Conservation (phyloP, 2,113 vertebrate species). For the Atractosteus spatula region DNA sequence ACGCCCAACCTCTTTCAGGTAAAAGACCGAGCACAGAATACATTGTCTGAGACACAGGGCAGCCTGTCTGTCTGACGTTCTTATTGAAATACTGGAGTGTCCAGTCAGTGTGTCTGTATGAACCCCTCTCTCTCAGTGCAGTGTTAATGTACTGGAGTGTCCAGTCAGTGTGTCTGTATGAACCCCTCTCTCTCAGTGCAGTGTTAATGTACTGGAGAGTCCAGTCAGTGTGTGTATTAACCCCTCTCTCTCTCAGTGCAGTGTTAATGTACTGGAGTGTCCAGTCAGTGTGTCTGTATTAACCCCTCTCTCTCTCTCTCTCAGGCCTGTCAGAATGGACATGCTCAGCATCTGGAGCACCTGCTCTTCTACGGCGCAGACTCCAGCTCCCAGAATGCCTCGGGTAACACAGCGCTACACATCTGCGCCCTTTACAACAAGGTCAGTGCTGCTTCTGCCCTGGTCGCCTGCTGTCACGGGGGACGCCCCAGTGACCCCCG, state of each 20-base stretch:
- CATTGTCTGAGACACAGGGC: no score
- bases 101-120: not conserved
- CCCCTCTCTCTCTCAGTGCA: no score
- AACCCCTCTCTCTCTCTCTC: conserved; percentile 1
- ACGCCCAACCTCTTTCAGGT: not conserved
- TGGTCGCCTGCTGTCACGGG: no score
- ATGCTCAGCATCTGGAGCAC: conserved; percentile 87
- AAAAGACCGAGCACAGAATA: no score
- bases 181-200: not conserved
- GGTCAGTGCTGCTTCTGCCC: conserved; percentile 51
- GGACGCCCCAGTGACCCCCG: no score
- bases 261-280: no score
- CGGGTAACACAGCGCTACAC: conserved; percentile 90
- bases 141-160: no score
- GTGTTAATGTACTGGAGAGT: no score
- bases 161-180: not conserved
- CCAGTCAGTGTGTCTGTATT: no score
- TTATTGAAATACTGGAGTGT: no score
- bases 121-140: not conserved
- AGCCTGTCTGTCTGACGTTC: no score
- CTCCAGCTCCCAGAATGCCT: conserved; percentile 83
- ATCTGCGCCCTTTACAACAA: conserved; percentile 92
- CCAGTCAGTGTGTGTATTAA: no score
- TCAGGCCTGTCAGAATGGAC: conserved; percentile 77
- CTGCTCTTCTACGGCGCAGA: conserved; percentile 88